These are phyloP conservation scores for Corythornis cristatus DNA, from an alignment of 2,113 vertebrate species.

Conservation along the genomic window DNA sequence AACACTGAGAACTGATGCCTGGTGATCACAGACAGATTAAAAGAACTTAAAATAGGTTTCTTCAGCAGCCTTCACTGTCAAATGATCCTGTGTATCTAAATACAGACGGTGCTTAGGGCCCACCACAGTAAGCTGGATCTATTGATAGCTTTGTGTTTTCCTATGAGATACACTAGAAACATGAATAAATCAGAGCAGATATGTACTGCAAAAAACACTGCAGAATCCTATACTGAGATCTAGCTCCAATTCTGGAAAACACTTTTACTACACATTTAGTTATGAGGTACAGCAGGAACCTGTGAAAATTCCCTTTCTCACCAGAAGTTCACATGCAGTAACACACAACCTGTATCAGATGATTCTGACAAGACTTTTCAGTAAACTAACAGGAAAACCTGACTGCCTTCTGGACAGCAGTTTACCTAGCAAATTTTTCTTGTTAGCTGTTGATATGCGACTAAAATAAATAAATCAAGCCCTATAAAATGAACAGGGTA, in stretches of 20 bases:
- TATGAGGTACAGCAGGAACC: neutral
- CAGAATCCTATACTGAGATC: neutral
- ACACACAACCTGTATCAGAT: neutral
- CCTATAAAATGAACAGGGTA: neutral
- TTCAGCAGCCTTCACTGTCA: conserved; percentile 1
- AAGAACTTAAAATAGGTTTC: conserved; percentile 12
- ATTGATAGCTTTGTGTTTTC: neutral
- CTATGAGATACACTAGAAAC: neutral
- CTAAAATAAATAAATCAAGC: neutral
- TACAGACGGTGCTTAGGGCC: neutral
- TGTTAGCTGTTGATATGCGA: neutral
- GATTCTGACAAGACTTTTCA: neutral
- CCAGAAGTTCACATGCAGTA: neutral
- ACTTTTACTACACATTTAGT: neutral
- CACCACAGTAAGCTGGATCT: neutral
- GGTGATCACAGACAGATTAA: conserved; percentile 21
- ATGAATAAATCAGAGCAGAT: neutral
- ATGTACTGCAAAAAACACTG: neutral
- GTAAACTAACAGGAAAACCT: neutral
- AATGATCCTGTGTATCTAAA: neutral
- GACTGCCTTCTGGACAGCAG: neutral
- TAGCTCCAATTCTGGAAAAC: conserved; percentile 19
- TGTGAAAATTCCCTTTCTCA: conserved; percentile 10
- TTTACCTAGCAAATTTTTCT: neutral
- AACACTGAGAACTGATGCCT: conserved; percentile 2